phyloP scores from a whole-genome alignment of 1,140 invertebrate species.

The Papilio xuthus region DNA sequence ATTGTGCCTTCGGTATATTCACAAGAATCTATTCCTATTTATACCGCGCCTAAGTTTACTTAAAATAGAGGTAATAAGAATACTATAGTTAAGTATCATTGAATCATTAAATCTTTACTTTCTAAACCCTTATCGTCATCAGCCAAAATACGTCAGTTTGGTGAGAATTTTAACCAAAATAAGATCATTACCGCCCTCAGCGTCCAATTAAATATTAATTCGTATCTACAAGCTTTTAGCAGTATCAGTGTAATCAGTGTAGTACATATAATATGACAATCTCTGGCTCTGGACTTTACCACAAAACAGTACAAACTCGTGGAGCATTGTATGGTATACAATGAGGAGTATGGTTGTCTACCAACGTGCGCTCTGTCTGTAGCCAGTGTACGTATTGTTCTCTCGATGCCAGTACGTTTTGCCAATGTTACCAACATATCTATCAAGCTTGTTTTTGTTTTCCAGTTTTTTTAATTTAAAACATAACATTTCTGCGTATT shows the following conservation, averaged over 20 bases:
- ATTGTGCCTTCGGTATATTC: not conserved
- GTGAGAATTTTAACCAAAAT: too few species aligned
- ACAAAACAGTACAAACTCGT: not conserved
- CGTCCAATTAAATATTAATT: too few species aligned
- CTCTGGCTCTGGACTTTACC: not conserved
- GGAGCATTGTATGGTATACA: not conserved
- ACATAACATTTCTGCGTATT: not conserved
- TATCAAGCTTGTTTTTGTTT: not conserved
- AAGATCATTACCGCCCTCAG: too few species aligned
- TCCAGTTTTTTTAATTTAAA: constrained; percentile 7
- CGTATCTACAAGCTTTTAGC: not conserved
- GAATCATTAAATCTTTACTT: not conserved
- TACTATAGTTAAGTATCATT: too few species aligned
- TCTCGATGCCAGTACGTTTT: not conserved
- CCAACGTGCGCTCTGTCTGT: not conserved
- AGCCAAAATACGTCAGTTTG: too few species aligned
- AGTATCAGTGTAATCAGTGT: not conserved
- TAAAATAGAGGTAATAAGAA: not conserved
- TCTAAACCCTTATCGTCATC: too few species aligned
- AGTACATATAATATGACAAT: not conserved
- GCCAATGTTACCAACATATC: not conserved
- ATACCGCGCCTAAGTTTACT: not conserved
- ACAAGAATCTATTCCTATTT: not conserved
- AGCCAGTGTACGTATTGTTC: not conserved
- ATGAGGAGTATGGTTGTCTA: not conserved